A percentile compares a stretch with the other conserved stretches of the same genome.
Evolutionary conservation across 2,797 vertebrate genomes (phyloP).

Genomic region (Scleropages formosus): DNA sequence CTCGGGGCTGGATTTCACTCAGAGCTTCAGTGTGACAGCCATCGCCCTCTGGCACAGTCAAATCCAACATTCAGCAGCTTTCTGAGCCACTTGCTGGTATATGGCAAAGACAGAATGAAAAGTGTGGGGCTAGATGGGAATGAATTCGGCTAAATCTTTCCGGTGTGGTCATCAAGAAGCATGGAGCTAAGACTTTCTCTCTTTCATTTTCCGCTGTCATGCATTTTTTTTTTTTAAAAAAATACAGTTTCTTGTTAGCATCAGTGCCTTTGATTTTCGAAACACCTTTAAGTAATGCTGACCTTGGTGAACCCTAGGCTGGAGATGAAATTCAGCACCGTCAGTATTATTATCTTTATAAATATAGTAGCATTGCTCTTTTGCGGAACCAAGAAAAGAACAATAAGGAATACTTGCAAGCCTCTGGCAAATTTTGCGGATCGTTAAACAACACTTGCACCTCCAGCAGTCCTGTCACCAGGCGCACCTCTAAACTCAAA

Average conservation of each 20-base stretch:
- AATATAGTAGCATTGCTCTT: not conserved
- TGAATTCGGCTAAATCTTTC: not conserved
- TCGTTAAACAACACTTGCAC: not conserved
- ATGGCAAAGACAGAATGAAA: not conserved
- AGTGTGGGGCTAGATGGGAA: not conserved
- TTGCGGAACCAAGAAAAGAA: not conserved
- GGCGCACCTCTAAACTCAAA: slow-evolving; percentile 8
- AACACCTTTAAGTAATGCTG: not conserved
- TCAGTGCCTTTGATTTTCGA: not conserved
- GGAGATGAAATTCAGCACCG: not conserved
- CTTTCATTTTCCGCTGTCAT: not conserved
- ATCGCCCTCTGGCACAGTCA: slow-evolving; percentile 17
- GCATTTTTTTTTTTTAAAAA: not conserved
- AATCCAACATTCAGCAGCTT: slow-evolving; percentile 23
- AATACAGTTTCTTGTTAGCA: not conserved
- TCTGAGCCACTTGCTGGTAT: not conserved
- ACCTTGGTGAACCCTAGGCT: not conserved
- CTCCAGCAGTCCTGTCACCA: not conserved
- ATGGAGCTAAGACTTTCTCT: not conserved
- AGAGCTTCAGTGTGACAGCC: slow-evolving; percentile 33
- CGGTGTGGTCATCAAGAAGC: not conserved
- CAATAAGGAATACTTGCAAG: not conserved
- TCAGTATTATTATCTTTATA: not conserved
- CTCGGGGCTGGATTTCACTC: slow-evolving; percentile 25
- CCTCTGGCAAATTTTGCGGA: not conserved